Base-by-base conservation (phyloP, 2,888 invertebrate genomes). In the Mesorhabditis sp. region DNA sequence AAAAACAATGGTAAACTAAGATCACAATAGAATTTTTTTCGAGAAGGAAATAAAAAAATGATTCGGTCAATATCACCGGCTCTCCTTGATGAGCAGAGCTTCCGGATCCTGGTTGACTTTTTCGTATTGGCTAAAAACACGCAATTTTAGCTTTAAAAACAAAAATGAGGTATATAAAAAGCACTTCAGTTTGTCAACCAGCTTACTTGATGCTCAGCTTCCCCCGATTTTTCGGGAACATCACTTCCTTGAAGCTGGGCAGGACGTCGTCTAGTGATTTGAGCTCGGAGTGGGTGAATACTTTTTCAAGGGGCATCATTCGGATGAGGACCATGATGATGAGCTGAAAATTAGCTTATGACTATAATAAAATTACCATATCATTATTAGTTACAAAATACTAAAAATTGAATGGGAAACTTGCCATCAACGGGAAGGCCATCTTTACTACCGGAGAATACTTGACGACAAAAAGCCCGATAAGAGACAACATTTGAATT, bases 391-490 rank as follows among this genome's bases (percentile, higher is more conserved):
- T 2, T 28, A 28, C 2, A 28, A 28, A 28, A 28, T 28, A 28
- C n/a, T n/a, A n/a, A n/a, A n/a, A n/a, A n/a, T 50, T 50, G 50
- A 50, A 50, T 50, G 50, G 7, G 6, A 50, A 50, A 6, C n/a
- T 50, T 50, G 2, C 58, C 58, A 50, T 50, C n/a, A 50, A 50
- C 58, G 58, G 58, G 58, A 50, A 50, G 7, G 10, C 58, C 58
- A 50, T 50, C n/a, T 10, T 13, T 10, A 50, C 58, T 13, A n/a
- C n/a, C n/a, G 7, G 7, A 10, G 58, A 13, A n/a, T 50, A 50
- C 58, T 50, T 50, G 7, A 50, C 58, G n/a, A n/a, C 58, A 50
- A 50, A 50, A 10, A 50, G 58, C n/a, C 58, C 58, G n/a, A 50
- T 10, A 50, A 50, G 7, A n/a, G 58, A 50, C 10, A 50, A 2